Evolutionary conservation across 2,797 vertebrate species (phyloP).

Genomic region (Australoheros facetus): DNA sequence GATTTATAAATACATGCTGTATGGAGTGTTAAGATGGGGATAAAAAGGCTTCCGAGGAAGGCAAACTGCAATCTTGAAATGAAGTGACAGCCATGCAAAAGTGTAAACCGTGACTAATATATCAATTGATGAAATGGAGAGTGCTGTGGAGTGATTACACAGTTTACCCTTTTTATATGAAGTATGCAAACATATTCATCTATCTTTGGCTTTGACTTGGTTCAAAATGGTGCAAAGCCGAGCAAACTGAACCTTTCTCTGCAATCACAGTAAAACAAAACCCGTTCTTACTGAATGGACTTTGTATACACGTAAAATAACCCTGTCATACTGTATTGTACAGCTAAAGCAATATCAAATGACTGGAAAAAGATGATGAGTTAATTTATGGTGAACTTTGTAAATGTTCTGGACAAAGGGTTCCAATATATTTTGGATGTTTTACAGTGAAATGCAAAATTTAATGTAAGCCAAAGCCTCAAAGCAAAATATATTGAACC

Average conservation of each 20-base stretch:
- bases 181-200: not conserved
- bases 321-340: not conserved
- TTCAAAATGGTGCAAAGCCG: not conserved
- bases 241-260: not conserved
- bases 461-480: not conserved
- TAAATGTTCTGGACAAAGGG: not conserved
- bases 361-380: not conserved
- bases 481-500: not conserved
- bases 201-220: conserved; percentile 5
- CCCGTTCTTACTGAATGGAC: not conserved
- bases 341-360: not conserved
- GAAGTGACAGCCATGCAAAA: conserved; percentile 12
- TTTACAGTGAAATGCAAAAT: not conserved
- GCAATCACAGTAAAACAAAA: not conserved
- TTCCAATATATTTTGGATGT: not conserved
- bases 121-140: not conserved
- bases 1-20: conserved; percentile 23
- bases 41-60: conserved; percentile 8
- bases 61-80: conserved; percentile 12
- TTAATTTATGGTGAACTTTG: not conserved
- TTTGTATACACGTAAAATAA: not conserved
- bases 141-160: not conserved
- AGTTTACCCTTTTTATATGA: conserved; percentile 6
- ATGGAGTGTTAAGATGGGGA: not conserved
- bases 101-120: conserved; percentile 5